Percentiles rank a stretch among this genome's conserved stretches.
These are phyloP conservation scores for Todiramphus chloris DNA, from an alignment of 2,113 vertebrate species.

Conservation along the genomic window DNA sequence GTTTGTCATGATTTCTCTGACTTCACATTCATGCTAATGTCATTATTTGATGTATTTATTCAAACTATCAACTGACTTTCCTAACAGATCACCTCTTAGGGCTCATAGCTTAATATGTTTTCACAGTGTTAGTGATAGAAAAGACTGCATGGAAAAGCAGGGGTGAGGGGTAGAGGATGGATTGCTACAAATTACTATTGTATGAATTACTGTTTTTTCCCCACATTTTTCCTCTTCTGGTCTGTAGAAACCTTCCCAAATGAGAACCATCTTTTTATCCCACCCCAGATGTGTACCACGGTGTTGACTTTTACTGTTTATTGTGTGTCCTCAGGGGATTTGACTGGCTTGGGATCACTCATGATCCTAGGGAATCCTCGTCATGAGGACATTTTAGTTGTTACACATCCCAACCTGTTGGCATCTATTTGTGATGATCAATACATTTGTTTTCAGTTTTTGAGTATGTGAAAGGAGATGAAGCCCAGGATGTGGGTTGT, in stretches of 20 bases:
- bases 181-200: not conserved
- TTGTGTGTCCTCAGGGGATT: not conserved
- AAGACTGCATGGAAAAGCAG: not conserved
- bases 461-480: not conserved
- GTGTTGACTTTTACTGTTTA: not conserved
- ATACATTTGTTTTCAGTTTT: not conserved
- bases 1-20: not conserved
- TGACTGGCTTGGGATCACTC: not conserved
- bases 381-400: not conserved
- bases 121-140: not conserved
- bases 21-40: not conserved
- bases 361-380: not conserved
- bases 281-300: fast-evolving
- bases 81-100: not conserved
- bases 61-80: not conserved
- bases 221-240: not conserved
- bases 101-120: not conserved
- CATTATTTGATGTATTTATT: not conserved
- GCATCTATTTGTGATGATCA: not conserved
- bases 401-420: not conserved
- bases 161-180: not conserved
- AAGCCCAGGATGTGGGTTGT: not conserved
- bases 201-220: not conserved
- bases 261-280: not conserved
- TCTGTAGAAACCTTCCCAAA: not conserved